Evolutionary conservation across 2,888 invertebrate genomes (phyloP), one percentile per base, ranked within the genome.

Genomic region (Calliphora vomitoria): DNA sequence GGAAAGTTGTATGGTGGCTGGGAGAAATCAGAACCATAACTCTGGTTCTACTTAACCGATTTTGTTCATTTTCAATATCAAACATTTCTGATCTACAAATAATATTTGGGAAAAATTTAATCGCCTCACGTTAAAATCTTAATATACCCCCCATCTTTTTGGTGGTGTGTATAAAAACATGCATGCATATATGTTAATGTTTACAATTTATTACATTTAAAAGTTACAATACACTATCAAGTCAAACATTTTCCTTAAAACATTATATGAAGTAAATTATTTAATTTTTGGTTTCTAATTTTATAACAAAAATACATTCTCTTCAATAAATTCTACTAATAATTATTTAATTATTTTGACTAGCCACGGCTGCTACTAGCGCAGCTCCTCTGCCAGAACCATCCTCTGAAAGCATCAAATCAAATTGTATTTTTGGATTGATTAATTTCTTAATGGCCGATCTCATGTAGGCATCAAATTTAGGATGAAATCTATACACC

Each of bases 351-450:
- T 72, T 89, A 3, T 85, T 74, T 90, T 90, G 90, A 83, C 90
- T 90, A 47, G 97, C 97, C 31, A 98, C 98, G 5, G 98, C 98
- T 15, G 98, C 98, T 5, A 99, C 98, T 81, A 99, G 94, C 74
- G 98, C 99, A 69, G 98, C 99, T 44, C 98, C 99, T 90, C 98
- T 96, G 18, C 98, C 99, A 91, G 98, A 98, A 71, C 98, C 98
- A 93, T 99, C 99, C 93, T 98, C 98, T 0, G 98, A 98, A 79
- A 99, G 94, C 98, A 98, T 98, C 90, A 99, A 94, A 93, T 98
- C 97, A 94, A 98, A 98, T 96, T 98, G 95, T 89, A 97, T 95
- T 82, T 95, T 95, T 2, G 97, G 96, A 74, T 95, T 95, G 13
- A 97, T 95, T 87, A 98, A 95, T 91, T 96, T 95, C 44, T 95